Percentiles rank a stretch among this genome's conserved stretches.
Conservation (phyloP, 2,888 invertebrate genomes). For the Leptopilina drosophilae region DNA sequence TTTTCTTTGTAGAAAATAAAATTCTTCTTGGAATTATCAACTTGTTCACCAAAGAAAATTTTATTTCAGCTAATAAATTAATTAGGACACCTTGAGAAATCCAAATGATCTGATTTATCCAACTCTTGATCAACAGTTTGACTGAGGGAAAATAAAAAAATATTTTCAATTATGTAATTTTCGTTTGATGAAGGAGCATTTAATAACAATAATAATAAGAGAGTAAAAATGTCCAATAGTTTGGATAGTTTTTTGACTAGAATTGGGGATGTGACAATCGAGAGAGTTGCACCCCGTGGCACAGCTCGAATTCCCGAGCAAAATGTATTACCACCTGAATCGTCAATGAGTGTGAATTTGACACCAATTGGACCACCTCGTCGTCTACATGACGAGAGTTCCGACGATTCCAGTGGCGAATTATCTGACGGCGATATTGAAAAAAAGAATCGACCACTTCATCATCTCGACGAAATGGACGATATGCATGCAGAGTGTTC, state of each 20-base stretch:
- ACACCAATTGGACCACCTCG: constrained; percentile 59
- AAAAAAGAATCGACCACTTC: constrained; percentile 62
- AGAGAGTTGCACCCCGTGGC: constrained; percentile 76
- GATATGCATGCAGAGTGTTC: constrained; percentile 73
- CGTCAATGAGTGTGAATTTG: constrained; percentile 57
- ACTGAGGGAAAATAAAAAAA: background rate
- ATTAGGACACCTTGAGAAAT: constrained; percentile 7
- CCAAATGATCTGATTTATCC: constrained; percentile 56
- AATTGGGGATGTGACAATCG: constrained; percentile 81
- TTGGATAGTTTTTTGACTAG: constrained; percentile 80
- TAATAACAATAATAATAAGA: constrained; percentile 16
- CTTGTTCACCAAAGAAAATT: background rate
- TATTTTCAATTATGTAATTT: constrained; percentile 12
- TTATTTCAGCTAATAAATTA: background rate
- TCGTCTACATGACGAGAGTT: constrained; percentile 61
- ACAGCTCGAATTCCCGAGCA: constrained; percentile 63
- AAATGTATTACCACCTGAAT: constrained; percentile 41
- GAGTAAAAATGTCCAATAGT: constrained; percentile 71
- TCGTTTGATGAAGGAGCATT: background rate
- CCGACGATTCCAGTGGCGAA: constrained; percentile 77
- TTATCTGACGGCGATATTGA: constrained; percentile 71
- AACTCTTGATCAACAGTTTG: constrained; percentile 45
- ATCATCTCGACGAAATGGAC: constrained; percentile 68
- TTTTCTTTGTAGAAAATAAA: too few relatives aligned
- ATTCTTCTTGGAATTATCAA: too few relatives aligned